Evolutionary conservation across 2,888 invertebrate species (phyloP), one percentile per base, ranked within the genome.

Genomic region (Entomobrya proxima): DNA sequence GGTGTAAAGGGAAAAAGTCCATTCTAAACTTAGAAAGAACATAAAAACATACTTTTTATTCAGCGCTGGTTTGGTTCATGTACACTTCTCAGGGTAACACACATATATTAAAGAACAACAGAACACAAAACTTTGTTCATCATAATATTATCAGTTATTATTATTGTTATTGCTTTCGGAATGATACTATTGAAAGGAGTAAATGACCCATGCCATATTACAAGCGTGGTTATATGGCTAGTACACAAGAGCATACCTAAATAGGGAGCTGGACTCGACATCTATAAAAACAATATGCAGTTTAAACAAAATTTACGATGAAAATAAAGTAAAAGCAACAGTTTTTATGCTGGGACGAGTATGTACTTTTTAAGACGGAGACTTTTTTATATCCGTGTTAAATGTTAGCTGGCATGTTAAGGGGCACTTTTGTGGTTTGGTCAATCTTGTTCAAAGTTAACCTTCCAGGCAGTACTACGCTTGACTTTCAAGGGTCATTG

Each of bases 101-200:
- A n/a, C n/a, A n/a, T n/a, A n/a, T n/a, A 55, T 35, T n/a, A 11
- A 61, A n/a, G 35, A 21, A 40, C 37, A 21, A 67, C 18, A 2
- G 37, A 27, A 47, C 9, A 21, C 44, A 72, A 37, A 72, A 72
- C 72, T 27, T 30, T 72, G 47, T 47, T 72, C 72, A 75, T 30
- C 18, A 9, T 21, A 15, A 32, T 55, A 47, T 30, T 47, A 72
- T 77, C 24, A 35, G 35, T 40, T 74, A 76, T 69, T 52, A 50
- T 81, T 81, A 83, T 83, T 83, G 76, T 77, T 83, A 77, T 77
- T 77, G 76, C 76, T 67, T 27, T 67, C 35, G 83, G 76, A 82
- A 83, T 76, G 76, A 69, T 69, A 67, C 67, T 77, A 83, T 55
- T 76, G 83, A 83, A 55, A 83, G 55, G 64, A 82, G 50, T 75